Base-by-base conservation (phyloP, 92 coral and sea anemone genomes). In the Palythoa grandis region DNA sequence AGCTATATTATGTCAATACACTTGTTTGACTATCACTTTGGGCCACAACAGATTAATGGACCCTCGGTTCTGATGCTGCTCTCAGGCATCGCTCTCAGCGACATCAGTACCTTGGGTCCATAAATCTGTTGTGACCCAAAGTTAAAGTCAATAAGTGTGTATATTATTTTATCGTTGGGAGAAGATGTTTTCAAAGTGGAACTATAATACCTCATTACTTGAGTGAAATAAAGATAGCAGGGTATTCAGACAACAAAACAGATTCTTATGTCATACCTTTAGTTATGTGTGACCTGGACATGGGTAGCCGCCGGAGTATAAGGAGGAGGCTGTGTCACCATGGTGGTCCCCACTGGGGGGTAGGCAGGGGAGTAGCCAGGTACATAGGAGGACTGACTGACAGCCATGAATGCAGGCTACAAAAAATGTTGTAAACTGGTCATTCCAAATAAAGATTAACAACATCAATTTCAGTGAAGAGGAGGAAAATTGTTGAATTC, bases 361-460 rank as follows among this genome's bases (percentile, higher is more conserved):
- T 54, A 54, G 25, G 24, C 48, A 47, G 65, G 82, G 23, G 61
- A 19, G 43, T 80, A 80, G n/a, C 85, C 85, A 1, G 58, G 74
- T 20, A 19, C 20, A n/a, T 65, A 22, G 24, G 40, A 56, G 4
- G 85, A 74, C 58, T 80, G 85, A 39, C 43, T 7, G 23, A 80
- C 85, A 5, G 85, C 65, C 12, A 80, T 74, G 7, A 63, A 66
- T 22, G 74, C 75, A 48, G 85, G 85, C 85, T 80, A 47, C 85
- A 80, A 80, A 29, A 39, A 58, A 23, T 40, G 40, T 5, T 58
- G 11, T n/a, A 6, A 63, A 6, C 8, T 63, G 1, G 8, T 63
- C 22, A 56, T 52, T 52, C 56, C 35, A 29, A 16, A 58, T 15
- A 15, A 58, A 15, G 65, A 1, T 16, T 58, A 15, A 58, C 0